These are phyloP conservation scores for Charanyca ferruginea DNA, from an alignment of 2,888 invertebrate genomes.

Conservation along the genomic window DNA sequence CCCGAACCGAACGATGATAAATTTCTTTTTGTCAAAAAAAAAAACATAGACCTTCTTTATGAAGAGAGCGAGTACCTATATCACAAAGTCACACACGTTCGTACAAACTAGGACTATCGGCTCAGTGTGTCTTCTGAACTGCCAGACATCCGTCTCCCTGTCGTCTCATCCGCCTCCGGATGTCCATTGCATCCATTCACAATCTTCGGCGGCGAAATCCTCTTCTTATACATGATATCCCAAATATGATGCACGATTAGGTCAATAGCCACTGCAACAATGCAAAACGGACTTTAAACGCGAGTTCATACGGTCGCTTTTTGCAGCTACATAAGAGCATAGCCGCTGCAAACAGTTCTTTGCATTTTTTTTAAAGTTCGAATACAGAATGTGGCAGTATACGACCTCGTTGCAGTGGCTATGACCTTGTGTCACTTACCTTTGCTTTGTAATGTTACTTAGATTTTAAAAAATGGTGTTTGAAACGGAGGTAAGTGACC, in stretches of 20 bases:
- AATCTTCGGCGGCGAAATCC: conserved; percentile 70
- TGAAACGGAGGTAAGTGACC: not conserved
- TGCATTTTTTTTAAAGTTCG: conserved; percentile 54
- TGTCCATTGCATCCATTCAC: conserved; percentile 85
- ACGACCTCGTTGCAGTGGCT: conserved; percentile 89
- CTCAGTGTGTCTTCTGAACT: conserved; percentile 89
- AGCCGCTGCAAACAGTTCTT: conserved; percentile 88
- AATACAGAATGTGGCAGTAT: conserved; percentile 61
- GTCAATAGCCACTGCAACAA: conserved; percentile 99
- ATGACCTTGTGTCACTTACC: conserved; percentile 85
- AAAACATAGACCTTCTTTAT: conserved; percentile 17
- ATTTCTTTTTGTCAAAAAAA: conserved; percentile 9
- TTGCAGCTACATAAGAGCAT: conserved; percentile 89
- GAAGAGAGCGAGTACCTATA: conserved; percentile 23
- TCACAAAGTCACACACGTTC: conserved; percentile 57
- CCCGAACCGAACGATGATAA: no score
- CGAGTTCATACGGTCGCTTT: conserved; percentile 60
- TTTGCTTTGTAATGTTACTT: conserved; percentile 50
- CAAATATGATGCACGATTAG: conserved; percentile 99
- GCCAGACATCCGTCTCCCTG: conserved; percentile 83
- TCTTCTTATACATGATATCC: conserved; percentile 95
- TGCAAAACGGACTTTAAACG: conserved; percentile 71
- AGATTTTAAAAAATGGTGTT: conserved; percentile 4
- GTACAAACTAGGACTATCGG: conserved; percentile 79
- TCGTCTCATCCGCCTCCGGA: conserved; percentile 78